Percentiles rank a stretch among this genome's conserved stretches.
Evolutionary conservation across 2,888 invertebrate species (phyloP).

Genomic region (Autographa gamma): DNA sequence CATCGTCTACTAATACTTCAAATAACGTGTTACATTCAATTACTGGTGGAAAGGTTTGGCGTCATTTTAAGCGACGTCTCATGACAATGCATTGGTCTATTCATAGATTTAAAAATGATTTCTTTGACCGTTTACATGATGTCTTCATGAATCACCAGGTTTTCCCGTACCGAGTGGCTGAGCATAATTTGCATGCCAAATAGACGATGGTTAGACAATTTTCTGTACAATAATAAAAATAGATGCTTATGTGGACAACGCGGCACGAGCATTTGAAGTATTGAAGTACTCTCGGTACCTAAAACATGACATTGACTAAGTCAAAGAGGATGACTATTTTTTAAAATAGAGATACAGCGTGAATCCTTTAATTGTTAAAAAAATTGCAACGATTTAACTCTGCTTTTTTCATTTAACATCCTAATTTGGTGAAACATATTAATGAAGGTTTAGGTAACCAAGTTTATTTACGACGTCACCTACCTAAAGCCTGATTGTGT

Average conservation of each 20-base stretch:
- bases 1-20: neutral
- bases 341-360: neutral
- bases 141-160: slow-evolving; percentile 44
- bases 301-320: neutral
- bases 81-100: neutral
- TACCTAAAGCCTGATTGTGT: neutral
- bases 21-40: neutral
- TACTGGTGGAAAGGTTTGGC: neutral
- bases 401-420: no score
- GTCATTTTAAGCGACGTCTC: neutral
- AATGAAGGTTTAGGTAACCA: no score
- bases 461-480: neutral
- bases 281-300: neutral
- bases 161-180: slow-evolving; percentile 32
- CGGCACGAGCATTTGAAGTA: neutral
- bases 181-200: slow-evolving; percentile 38
- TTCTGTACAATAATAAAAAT: slow-evolving; percentile 17
- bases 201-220: slow-evolving; percentile 14
- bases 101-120: slow-evolving; percentile 8
- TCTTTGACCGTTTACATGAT: neutral
- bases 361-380: neutral
- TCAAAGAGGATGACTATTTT: slow-evolving; percentile 1
- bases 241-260: slow-evolving; percentile 4
- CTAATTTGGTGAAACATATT: no score
- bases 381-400: no score